Evolutionary conservation across 2,113 vertebrate genomes (phyloP).

Genomic region (Gallinago jamesoni): DNA sequence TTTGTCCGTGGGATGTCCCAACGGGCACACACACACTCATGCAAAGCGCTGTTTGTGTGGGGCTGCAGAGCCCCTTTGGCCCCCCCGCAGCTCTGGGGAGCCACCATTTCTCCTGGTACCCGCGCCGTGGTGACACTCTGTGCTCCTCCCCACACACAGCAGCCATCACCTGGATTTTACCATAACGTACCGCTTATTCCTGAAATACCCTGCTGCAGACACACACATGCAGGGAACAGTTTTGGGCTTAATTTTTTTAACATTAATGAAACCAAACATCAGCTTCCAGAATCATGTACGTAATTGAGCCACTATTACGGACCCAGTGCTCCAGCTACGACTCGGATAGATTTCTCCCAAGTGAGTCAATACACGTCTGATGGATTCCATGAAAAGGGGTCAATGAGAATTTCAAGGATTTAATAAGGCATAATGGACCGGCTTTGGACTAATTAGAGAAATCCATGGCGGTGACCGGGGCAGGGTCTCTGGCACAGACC

Average conservation of each 20-base stretch:
- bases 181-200: neutral
- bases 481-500: neutral
- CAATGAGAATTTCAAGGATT: slow-evolving; percentile 43
- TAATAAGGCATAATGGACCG: neutral
- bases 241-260: neutral
- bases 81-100: accelerated
- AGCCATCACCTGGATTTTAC: neutral
- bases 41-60: neutral
- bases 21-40: accelerated
- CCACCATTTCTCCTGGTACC: neutral
- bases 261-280: neutral
- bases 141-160: accelerated
- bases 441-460: neutral
- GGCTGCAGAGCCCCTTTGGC: accelerated
- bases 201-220: neutral
- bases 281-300: neutral
- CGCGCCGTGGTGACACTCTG: neutral
- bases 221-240: accelerated
- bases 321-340: neutral
- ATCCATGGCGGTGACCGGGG: neutral
- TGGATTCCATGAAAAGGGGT: slow-evolving; percentile 18
- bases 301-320: neutral
- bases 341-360: neutral
- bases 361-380: neutral
- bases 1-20: neutral